Percentiles rank a stretch among this genome's conserved stretches.
These are phyloP conservation scores for Trachymyrmex cornetzi DNA, from an alignment of 1,140 invertebrate species.

Conservation along the genomic window DNA sequence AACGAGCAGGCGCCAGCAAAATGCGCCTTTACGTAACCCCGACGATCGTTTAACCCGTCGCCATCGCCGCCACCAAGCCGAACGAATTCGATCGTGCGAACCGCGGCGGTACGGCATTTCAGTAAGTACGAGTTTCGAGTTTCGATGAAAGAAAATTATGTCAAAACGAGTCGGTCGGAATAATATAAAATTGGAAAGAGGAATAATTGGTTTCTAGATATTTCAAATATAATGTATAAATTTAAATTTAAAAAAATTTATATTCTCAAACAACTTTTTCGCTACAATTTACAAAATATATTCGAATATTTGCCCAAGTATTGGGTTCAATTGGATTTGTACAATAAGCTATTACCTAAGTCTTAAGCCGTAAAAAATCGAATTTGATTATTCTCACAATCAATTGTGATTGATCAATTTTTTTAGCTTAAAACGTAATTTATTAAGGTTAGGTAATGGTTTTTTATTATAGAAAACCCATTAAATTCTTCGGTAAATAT, in stretches of 20 bases:
- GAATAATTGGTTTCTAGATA: background rate
- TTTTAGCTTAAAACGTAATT: no score
- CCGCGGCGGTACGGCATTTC: background rate
- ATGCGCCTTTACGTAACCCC: constrained; percentile 79
- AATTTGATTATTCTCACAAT: no score
- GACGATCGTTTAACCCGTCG: constrained; percentile 75
- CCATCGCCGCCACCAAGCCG: constrained; percentile 50
- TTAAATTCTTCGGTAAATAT: no score
- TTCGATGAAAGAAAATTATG: constrained; percentile 4
- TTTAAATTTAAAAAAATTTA: constrained; percentile 4
- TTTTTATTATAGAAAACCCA: no score
- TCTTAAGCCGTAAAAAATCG: no score
- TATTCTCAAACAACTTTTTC: background rate
- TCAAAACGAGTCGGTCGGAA: background rate
- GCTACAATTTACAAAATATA: background rate
- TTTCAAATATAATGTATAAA: background rate
- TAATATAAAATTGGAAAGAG: background rate
- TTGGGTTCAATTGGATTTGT: no score
- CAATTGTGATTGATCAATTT: no score
- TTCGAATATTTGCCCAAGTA: background rate
- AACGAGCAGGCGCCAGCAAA: constrained; percentile 76
- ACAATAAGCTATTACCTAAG: no score
- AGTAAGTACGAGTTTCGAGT: background rate
- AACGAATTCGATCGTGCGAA: constrained; percentile 59
- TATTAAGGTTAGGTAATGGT: no score